Percentiles rank a stretch among this genome's conserved stretches.
phyloP scores from a whole-genome alignment of 1,140 invertebrate species.

The Drosophila trapezifrons region DNA sequence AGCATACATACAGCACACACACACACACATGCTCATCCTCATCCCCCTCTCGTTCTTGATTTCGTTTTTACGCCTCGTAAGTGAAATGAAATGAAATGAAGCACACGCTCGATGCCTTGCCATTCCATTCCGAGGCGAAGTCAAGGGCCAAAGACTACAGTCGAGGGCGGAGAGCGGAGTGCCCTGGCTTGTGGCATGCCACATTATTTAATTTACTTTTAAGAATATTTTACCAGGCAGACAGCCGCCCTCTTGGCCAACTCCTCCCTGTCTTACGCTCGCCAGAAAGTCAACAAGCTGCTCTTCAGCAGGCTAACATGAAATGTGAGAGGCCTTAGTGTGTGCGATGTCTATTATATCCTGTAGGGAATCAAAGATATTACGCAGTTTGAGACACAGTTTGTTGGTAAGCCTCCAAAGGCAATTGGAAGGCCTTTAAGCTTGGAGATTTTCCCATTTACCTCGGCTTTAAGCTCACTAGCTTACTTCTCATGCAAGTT shows the following conservation, averaged over 20 bases:
- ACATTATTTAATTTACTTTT: conserved; percentile 82
- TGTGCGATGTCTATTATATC: conserved; percentile 42
- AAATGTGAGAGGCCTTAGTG: conserved; percentile 19
- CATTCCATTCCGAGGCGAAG: conserved; percentile 16
- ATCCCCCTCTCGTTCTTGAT: conserved; percentile 48
- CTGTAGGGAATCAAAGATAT: conserved; percentile 20
- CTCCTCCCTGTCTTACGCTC: conserved; percentile 19
- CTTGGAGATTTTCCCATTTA: too few relatives aligned
- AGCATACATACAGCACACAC: conserved; percentile 9
- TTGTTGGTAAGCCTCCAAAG: neutral
- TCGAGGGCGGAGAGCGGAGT: conserved; percentile 14
- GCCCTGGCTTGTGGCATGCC: conserved; percentile 71
- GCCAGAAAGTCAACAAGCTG: conserved; percentile 48
- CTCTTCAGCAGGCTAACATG: conserved; percentile 34
- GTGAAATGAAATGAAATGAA: conserved; percentile 79
- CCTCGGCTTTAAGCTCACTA: neutral
- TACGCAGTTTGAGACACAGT: neutral
- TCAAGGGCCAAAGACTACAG: conserved; percentile 17
- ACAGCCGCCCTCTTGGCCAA: conserved; percentile 23
- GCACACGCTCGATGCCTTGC: conserved; percentile 19
- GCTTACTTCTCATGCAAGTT: neutral
- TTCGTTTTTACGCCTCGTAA: conserved; percentile 80
- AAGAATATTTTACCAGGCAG: conserved; percentile 69
- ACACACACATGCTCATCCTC: conserved; percentile 29
- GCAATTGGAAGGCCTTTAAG: neutral